These are phyloP conservation scores for Leptinotarsa tumamoca DNA, from an alignment of 2,888 invertebrate genomes.

Conservation along the genomic window DNA sequence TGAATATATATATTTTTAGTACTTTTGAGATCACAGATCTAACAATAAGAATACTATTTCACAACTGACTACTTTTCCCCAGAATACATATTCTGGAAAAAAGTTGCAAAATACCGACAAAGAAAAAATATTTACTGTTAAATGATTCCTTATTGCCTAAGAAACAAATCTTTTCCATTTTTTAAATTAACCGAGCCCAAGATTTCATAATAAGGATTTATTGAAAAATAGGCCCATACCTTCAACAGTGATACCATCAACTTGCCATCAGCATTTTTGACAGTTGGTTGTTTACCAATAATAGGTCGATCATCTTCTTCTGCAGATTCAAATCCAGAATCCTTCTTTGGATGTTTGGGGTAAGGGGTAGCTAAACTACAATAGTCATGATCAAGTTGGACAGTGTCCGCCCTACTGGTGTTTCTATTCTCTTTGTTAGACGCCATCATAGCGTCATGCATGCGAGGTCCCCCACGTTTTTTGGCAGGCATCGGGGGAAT, in stretches of 20 bases:
- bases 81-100: no score
- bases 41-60: no score
- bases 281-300: slow-evolving; percentile 57
- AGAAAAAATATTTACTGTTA: no score
- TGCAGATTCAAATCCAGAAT: slow-evolving; percentile 60
- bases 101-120: no score
- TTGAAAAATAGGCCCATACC: slow-evolving; percentile 58
- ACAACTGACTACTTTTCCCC: no score
- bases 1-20: no score
- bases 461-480: slow-evolving; percentile 42
- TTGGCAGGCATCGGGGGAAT: slow-evolving; percentile 63
- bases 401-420: slow-evolving; percentile 25
- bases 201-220: neutral
- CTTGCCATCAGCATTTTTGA: slow-evolving; percentile 63
- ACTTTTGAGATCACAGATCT: no score
- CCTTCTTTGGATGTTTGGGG: slow-evolving; percentile 55
- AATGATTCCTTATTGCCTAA: no score
- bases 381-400: slow-evolving; percentile 73
- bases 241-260: slow-evolving; percentile 70
- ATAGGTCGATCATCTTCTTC: slow-evolving; percentile 59
- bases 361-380: slow-evolving; percentile 59
- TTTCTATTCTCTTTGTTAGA: slow-evolving; percentile 27
- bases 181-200: no score
- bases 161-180: no score
- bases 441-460: slow-evolving; percentile 20